These are phyloP conservation scores for Cercopithecus mona DNA, from an alignment of 2,113 vertebrate species.

Conservation along the genomic window DNA sequence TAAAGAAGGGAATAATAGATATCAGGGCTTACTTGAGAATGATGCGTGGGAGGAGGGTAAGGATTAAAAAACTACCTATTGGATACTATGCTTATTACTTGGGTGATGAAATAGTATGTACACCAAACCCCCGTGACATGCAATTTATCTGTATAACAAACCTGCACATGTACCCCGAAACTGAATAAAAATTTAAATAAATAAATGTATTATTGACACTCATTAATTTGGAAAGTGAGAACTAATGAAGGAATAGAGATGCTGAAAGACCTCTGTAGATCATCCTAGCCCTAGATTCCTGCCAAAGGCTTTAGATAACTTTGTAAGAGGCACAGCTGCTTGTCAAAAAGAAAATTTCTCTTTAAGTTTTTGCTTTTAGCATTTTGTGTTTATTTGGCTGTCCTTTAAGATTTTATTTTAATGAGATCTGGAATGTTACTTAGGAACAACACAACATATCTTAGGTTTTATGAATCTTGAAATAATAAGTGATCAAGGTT, in stretches of 20 bases:
- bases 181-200: not conserved
- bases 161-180: too few relatives aligned
- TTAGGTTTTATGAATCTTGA: not conserved
- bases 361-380: not conserved
- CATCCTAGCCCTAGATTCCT: not conserved
- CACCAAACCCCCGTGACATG: too few relatives aligned
- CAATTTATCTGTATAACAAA: too few relatives aligned
- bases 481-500: not conserved
- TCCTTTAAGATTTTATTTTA: not conserved
- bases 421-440: not conserved
- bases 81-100: too few relatives aligned
- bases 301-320: not conserved
- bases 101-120: too few relatives aligned
- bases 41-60: too few relatives aligned
- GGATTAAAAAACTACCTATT: too few relatives aligned
- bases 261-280: not conserved
- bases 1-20: too few relatives aligned
- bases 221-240: not conserved
- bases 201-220: not conserved
- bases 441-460: not conserved
- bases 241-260: not conserved
- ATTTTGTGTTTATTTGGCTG: not conserved
- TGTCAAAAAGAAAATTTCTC: not conserved
- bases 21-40: too few relatives aligned
- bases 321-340: not conserved